phyloP scores from a whole-genome alignment of 2,113 vertebrate genomes.

The Petaurus breviceps region DNA sequence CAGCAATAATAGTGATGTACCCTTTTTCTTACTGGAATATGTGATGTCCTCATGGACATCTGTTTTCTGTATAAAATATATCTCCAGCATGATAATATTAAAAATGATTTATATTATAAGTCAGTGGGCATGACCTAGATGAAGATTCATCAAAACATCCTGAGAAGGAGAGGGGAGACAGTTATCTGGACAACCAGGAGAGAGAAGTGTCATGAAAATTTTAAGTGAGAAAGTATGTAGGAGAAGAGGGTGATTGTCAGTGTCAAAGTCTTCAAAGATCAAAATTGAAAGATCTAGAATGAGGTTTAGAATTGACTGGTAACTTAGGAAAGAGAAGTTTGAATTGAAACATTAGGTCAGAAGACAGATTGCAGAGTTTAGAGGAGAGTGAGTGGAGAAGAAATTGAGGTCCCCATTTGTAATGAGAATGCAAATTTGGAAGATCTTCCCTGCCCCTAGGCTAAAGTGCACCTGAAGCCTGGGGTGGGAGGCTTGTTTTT shows the following conservation, averaged over 20 bases:
- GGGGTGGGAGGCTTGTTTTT: too few species aligned
- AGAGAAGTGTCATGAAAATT: background rate
- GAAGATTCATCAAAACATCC: background rate
- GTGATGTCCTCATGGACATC: background rate
- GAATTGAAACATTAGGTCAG: background rate
- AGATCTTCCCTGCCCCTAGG: too few species aligned
- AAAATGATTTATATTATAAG: background rate
- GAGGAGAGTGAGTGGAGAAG: background rate
- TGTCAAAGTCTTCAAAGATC: background rate
- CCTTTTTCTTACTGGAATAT: background rate
- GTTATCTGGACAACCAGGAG: background rate
- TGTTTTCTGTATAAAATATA: background rate
- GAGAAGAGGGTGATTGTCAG: background rate
- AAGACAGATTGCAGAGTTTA: background rate
- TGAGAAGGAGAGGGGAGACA: background rate
- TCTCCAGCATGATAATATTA: background rate
- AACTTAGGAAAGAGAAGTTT: background rate
- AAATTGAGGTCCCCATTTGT: background rate
- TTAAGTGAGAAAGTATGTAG: background rate
- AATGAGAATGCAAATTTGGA: too few species aligned
- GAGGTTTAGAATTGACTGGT: background rate
- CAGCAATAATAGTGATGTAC: too few species aligned
- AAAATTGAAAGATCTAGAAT: background rate
- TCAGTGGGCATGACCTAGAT: background rate
- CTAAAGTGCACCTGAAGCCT: too few species aligned